These are phyloP conservation scores for Nycteola revayana DNA, from an alignment of 2,888 invertebrate species.

Conservation along the genomic window DNA sequence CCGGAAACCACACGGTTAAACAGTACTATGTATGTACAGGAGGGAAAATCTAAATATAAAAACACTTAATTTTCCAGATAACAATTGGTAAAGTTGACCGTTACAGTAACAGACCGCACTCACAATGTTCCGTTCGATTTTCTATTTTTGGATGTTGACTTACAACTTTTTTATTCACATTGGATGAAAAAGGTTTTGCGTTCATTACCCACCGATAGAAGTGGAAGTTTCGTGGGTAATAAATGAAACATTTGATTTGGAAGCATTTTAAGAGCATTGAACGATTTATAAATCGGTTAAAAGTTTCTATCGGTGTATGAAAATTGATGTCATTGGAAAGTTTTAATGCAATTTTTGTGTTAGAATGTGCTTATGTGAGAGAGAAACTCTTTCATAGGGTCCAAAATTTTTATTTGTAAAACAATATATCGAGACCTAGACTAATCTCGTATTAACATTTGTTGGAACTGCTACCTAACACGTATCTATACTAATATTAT, in stretches of 20 bases:
- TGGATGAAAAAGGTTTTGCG: neutral
- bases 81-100: too few relatives aligned
- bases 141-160: conserved; percentile 17
- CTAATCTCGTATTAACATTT: too few relatives aligned
- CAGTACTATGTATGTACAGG: too few relatives aligned
- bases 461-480: too few relatives aligned
- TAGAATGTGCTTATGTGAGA: too few relatives aligned
- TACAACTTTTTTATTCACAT: neutral
- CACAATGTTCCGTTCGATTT: conserved; percentile 14
- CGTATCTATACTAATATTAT: too few relatives aligned
- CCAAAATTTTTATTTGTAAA: too few relatives aligned
- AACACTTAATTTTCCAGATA: too few relatives aligned
- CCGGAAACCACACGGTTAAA: too few relatives aligned
- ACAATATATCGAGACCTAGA: too few relatives aligned
- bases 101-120: neutral
- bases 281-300: neutral
- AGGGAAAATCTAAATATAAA: too few relatives aligned
- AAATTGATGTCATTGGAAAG: neutral
- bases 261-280: neutral
- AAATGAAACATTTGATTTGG: neutral
- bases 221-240: neutral
- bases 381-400: too few relatives aligned
- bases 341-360: neutral
- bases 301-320: neutral
- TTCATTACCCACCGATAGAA: neutral